phyloP scores from a whole-genome alignment of 2,797 vertebrate species.

The Trichosurus vulpecula region DNA sequence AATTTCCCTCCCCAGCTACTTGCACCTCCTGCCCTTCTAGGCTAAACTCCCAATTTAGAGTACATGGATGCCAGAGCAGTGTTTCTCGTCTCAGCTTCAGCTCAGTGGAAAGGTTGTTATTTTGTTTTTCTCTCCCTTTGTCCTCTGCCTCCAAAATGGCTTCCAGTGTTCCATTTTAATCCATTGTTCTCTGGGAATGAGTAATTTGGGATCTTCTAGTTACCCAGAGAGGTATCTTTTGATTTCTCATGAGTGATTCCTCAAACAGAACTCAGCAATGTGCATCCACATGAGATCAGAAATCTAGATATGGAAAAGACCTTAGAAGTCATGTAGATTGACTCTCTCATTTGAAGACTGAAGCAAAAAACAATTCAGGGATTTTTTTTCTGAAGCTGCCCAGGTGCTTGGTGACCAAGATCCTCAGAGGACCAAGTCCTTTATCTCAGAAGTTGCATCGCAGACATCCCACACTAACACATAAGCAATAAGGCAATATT shows the following conservation, averaged over 20 bases:
- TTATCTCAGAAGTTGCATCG: not conserved
- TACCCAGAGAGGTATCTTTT: not conserved
- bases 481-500: not conserved
- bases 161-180: not conserved
- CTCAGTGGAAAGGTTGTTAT: not conserved
- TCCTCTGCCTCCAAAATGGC: not conserved
- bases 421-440: not conserved
- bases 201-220: not conserved
- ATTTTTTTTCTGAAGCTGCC: not conserved
- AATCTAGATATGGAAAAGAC: not conserved
- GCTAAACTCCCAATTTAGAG: not conserved
- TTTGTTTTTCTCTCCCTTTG: not conserved
- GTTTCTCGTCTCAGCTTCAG: not conserved
- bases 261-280: not conserved
- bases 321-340: not conserved
- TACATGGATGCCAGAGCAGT: not conserved
- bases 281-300: not conserved
- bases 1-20: not conserved
- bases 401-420: not conserved
- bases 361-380: not conserved
- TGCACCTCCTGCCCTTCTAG: not conserved
- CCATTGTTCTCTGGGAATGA: not conserved
- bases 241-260: constrained; percentile 5
- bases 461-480: not conserved
- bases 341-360: not conserved